Conservation (phyloP, 2,797 vertebrate genomes). For the Parauchenoglanis ngamensis region DNA sequence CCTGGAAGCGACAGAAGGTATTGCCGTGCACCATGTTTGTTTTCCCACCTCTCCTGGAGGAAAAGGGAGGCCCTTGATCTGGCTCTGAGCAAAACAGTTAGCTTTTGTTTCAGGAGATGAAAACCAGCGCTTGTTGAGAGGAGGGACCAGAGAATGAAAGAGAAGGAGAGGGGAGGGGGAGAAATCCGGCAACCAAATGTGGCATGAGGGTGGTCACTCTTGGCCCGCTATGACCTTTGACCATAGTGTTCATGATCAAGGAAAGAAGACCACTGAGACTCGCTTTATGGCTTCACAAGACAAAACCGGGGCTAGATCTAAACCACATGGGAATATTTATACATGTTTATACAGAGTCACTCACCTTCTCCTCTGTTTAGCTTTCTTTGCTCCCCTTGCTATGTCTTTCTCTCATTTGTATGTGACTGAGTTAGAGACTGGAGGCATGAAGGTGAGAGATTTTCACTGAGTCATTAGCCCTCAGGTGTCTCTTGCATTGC, state of each 20-base stretch:
- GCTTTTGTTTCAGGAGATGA: slow-evolving; percentile 74
- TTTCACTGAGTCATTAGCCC: slow-evolving; percentile 43
- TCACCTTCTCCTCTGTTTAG: slow-evolving; percentile 12
- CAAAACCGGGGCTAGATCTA: slow-evolving; percentile 10
- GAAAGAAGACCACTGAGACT: slow-evolving; percentile 31
- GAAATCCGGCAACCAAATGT: slow-evolving; percentile 65
- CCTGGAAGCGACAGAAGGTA: slow-evolving; percentile 81
- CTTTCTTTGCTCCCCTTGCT: slow-evolving; percentile 21
- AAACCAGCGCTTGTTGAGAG: slow-evolving; percentile 59
- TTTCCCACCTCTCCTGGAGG: slow-evolving; percentile 81
- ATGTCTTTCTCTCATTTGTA: slow-evolving; percentile 34
- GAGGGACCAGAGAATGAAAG: slow-evolving; percentile 53
- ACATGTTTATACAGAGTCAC: neutral
- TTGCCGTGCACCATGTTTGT: slow-evolving; percentile 77
- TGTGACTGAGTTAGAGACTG: slow-evolving; percentile 34
- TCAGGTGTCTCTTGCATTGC: slow-evolving; percentile 31
- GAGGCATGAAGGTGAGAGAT: slow-evolving; percentile 40
- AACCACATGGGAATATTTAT: slow-evolving; percentile 30
- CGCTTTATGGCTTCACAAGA: slow-evolving; percentile 20
- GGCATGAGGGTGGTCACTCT: slow-evolving; percentile 53
- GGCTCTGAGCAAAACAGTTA: slow-evolving; percentile 77
- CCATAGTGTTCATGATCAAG: slow-evolving; percentile 53
- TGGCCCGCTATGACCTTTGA: slow-evolving; percentile 49
- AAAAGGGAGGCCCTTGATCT: slow-evolving; percentile 80
- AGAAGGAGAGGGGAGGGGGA: slow-evolving; percentile 28